Base-by-base conservation (phyloP, 1,140 invertebrate genomes). In the Lepidurus couesii region DNA sequence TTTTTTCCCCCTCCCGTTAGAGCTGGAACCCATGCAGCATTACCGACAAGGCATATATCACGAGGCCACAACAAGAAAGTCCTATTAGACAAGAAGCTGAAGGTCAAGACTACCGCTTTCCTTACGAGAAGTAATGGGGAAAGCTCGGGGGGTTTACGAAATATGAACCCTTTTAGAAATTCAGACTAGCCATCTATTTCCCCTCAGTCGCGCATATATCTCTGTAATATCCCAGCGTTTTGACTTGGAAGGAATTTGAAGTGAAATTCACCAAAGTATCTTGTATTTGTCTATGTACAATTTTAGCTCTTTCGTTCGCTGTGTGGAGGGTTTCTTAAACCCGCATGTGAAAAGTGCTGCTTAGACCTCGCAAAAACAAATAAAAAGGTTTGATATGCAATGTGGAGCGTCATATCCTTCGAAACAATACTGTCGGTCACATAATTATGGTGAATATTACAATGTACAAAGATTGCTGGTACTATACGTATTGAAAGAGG, bases 71-170 rank as follows among this genome's bases (percentile, higher is more conserved):
- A 65, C 53, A 65, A n/a, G 53, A 21, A 65, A 65, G 16, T 21
- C 53, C 21, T 65, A 65, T 65, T 65, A n/a, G 53, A 65, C 21
- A 34, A 34, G 34, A 34, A 21, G 53, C 53, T 65, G 53, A 9
- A 65, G 53, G 16, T 65, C 53, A 65, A 65, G 53, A 21, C 53
- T 65, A 65, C 53, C 53, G 13, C 53, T 65, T 65, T 65, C 53
- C 53, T 13, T 7, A 65, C 5, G 13, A 65, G 53, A 13, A 21
- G 21, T n/a, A n/a, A 13, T 9, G 53, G 21, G 6, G 21, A 21
- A 65, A 21, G 53, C 16, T 7, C 7, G 53, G 8, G 16, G 16
- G 13, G 53, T 13, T 13, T 65, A 16, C 16, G 53, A 65, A 9
- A 65, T 16, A 65, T 0, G 53, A 65, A 65, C 6, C 21, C 16